phyloP scores from a whole-genome alignment of 2,888 invertebrate species.

The Euzetes globulus region DNA sequence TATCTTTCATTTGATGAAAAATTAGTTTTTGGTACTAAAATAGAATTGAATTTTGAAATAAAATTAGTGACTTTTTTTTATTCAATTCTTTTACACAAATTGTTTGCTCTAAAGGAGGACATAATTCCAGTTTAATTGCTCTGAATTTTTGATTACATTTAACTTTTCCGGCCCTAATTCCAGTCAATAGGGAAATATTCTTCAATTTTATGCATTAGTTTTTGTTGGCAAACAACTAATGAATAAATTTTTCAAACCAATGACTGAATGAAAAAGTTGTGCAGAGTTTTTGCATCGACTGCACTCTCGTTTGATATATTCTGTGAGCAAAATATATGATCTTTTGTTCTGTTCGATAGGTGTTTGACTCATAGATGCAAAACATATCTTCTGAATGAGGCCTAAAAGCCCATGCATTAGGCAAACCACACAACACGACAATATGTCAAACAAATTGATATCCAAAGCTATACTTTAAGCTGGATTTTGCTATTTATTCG shows the following conservation, averaged over 20 bases:
- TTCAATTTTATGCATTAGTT: too few relatives aligned
- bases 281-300: too few relatives aligned
- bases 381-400: neutral
- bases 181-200: neutral
- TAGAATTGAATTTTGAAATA: neutral
- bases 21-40: conserved; percentile 11
- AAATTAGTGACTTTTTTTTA: neutral
- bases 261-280: too few relatives aligned
- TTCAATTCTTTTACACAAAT: neutral
- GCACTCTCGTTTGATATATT: too few relatives aligned
- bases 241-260: too few relatives aligned
- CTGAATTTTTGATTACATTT: neutral
- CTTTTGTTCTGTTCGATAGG: too few relatives aligned
- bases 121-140: conserved; percentile 23
- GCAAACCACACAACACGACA: conserved; percentile 16
- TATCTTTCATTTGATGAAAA: neutral
- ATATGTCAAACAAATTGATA: conserved; percentile 31
- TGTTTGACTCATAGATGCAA: conserved; percentile 6
- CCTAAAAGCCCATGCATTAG: neutral
- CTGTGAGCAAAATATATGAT: too few relatives aligned
- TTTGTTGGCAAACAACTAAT: too few relatives aligned
- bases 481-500: conserved; percentile 22
- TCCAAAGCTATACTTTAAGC: conserved; percentile 27
- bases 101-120: neutral
- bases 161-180: neutral